Percentiles rank a stretch among this genome's conserved stretches.
These are phyloP conservation scores for Corydoras maculifer DNA, from an alignment of 2,113 vertebrate genomes.

Conservation along the genomic window DNA sequence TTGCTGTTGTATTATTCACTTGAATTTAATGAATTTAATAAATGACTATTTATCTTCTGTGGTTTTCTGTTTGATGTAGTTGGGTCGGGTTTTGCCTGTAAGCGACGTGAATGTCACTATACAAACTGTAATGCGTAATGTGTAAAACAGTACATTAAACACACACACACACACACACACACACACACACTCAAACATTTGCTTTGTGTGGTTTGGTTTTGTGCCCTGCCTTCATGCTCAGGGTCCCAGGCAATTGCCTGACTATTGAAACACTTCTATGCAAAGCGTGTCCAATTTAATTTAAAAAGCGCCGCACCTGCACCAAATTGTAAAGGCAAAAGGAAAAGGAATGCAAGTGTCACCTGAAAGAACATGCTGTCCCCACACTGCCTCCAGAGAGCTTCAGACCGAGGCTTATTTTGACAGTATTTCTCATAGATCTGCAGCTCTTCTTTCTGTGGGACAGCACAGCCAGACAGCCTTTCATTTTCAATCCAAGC, in stretches of 20 bases:
- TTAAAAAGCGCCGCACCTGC: background rate
- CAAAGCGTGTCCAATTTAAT: background rate
- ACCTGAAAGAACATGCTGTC: conserved; percentile 91
- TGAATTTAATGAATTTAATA: too few relatives aligned
- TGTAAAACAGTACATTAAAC: too few relatives aligned
- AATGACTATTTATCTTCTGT: too few relatives aligned
- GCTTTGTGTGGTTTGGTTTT: too few relatives aligned
- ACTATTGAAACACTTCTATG: background rate
- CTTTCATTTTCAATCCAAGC: conserved; percentile 19
- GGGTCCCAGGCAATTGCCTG: background rate
- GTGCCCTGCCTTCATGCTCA: too few relatives aligned
- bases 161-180: too few relatives aligned
- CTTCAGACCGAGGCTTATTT: conserved; percentile 88
- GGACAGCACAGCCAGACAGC: conserved; percentile 16
- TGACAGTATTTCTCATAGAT: conserved; percentile 94
- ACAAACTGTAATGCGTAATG: too few relatives aligned
- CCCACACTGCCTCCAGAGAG: conserved; percentile 88
- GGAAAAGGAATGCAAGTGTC: background rate
- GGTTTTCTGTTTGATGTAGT: too few relatives aligned
- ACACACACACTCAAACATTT: too few relatives aligned
- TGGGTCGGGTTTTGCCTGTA: too few relatives aligned
- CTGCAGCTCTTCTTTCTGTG: conserved; percentile 89
- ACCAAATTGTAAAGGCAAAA: background rate
- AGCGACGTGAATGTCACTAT: too few relatives aligned
- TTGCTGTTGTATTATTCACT: too few relatives aligned